A percentile compares a stretch with the other conserved stretches of the same genome.
Evolutionary conservation across 2,797 vertebrate genomes (phyloP).

Genomic region (Meriones psammophilus): DNA sequence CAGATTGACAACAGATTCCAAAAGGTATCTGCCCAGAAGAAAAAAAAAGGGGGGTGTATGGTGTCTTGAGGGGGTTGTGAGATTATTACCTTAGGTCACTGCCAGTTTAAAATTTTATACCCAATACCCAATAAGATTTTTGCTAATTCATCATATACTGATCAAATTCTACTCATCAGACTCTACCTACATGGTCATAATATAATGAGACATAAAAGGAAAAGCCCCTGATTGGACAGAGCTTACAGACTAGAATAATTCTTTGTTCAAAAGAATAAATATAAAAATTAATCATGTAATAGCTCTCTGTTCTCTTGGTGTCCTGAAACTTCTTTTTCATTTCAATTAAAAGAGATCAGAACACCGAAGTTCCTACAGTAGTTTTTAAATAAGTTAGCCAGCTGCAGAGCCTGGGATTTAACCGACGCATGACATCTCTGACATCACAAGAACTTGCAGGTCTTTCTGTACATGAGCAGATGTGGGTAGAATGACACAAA

Average conservation of each 20-base stretch:
- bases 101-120: background rate
- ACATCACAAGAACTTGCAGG: background rate
- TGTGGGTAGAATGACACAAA: background rate
- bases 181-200: background rate
- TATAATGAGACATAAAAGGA: background rate
- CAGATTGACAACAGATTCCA: conserved; percentile 15
- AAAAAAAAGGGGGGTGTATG: background rate
- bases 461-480: background rate
- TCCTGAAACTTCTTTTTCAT: background rate
- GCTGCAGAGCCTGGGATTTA: background rate
- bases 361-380: background rate
- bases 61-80: background rate
- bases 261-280: background rate
- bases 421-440: background rate
- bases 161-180: background rate
- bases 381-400: background rate
- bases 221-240: background rate
- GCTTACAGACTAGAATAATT: background rate
- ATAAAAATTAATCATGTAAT: background rate
- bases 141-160: conserved; percentile 7
- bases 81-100: background rate
- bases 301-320: background rate
- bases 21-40: background rate
- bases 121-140: background rate
- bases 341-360: background rate